Base-by-base conservation (phyloP, 1,140 invertebrate species). In the Vanessa tameamea region DNA sequence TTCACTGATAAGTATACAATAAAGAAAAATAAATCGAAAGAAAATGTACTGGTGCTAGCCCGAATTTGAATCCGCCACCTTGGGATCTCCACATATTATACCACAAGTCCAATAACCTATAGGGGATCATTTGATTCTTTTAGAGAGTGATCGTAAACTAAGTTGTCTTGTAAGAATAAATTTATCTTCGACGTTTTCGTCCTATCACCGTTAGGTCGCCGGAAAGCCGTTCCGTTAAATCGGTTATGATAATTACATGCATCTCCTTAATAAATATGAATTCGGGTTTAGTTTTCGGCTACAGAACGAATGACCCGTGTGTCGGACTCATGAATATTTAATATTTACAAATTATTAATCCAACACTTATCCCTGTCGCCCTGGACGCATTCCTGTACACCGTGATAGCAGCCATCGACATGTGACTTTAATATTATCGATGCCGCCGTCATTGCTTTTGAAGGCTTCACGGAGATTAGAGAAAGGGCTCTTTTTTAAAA, bases 311-410 rank as follows among this genome's bases (percentile, higher is more conserved):
- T 88, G 86, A 87, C 87, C 85, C 84, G 82, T 57, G 69, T 80
- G 75, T 79, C 72, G 51, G 64, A 23, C 86, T 92, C 87, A 90
- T 92, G 88, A 90, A 92, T 90, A 92, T 90, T 87, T 89, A 90
- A 90, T 90, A 90, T 90, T 92, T 86, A 90, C 88, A 92, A 90
- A 90, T 90, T 92, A 90, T 90, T 89, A 89, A 88, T 90, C 87
- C 86, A 86, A 89, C 86, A 84, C 82, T 85, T 83, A 87, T 89
- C 82, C 81, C 76, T 77, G 81, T 75, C 75, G 78, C 72, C 61
- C 61, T 75, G 78, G 64, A 69, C 77, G 82, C 85, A 88, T 87
- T 86, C 85, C 79, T 73, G 63, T 31, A 31, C 71, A 47, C 12
- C n/a, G 43, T 61, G 83, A 87, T 83, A 57, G 20, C 50, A 47